Base-by-base conservation (phyloP, 2,113 vertebrate genomes). In the Tetrao urogallus region DNA sequence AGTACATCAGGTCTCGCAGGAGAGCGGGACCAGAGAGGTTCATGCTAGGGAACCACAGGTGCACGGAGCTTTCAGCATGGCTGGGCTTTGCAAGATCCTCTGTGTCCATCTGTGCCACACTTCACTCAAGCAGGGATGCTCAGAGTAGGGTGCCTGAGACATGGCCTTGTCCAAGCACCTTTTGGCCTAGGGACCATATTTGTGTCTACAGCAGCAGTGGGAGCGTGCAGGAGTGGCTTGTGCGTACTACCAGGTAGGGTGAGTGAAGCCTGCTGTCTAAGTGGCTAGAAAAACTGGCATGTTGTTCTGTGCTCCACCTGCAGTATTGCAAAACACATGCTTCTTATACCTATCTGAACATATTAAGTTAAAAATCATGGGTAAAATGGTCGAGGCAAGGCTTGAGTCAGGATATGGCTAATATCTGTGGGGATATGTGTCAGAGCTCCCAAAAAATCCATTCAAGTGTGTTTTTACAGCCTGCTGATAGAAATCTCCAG, bases 1-100 rank as follows among this genome's bases (percentile, higher is more conserved):
- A 1, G 52, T 7, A n/a, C 50, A 3, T 5, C 30, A 2, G 0
- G 3, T 22, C 50, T 43, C 52, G 34, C 9, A 1, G 1, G 24
- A 34, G 54, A 22, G 1, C 6, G 34, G 50, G 63, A 32, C 45
- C 5, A 36, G 52, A 40, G 50, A 18, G n/a, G 6, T 4, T 52
- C 6, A 4, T 2, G 4, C 54, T 14, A 6, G 30, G 56, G 32
- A 58, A n/a, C 18, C 56, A n/a, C 56, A 20, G 32, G 30, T 19
- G 11, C 30, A n/a, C 18, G 12, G 56, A n/a, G 56, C 32, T 32
- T n/a, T 20, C 32, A n/a, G 19, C 11, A 21, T n/a, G 56, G 30
- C 56, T n/a, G 56, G 18, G 56, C 32, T 32, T 58, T 18, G 32
- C 32, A 20, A n/a, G 32, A 32, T 11, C 32, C 30, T 58, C 32